phyloP scores from a whole-genome alignment of 1,140 invertebrate species.

The Trinorchestia longiramus region DNA sequence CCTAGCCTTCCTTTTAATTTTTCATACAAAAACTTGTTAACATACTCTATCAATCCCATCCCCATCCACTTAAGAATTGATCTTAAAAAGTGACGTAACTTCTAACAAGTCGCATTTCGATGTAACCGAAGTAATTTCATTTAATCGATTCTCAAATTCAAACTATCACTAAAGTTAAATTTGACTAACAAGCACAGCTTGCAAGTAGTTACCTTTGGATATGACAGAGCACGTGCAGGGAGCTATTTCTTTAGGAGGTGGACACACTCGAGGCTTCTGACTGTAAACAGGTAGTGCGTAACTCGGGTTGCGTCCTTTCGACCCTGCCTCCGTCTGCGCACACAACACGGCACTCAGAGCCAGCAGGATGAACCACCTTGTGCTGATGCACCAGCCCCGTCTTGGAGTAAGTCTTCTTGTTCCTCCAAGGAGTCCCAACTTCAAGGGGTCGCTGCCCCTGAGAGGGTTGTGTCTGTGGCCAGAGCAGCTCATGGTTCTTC shows the following conservation, averaged over 20 bases:
- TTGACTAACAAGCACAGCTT: neutral
- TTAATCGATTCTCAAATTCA: neutral
- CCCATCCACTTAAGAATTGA: neutral
- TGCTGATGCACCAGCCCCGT: neutral
- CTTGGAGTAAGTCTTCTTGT: neutral
- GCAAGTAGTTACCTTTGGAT: constrained; percentile 38
- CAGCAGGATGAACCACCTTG: constrained; percentile 14
- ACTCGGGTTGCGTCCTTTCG: neutral
- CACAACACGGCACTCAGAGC: neutral
- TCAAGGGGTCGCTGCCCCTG: neutral
- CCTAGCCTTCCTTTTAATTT: neutral
- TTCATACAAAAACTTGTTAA: neutral
- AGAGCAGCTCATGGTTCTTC: neutral
- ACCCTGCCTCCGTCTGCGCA: neutral
- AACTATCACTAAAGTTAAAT: neutral
- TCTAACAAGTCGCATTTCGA: neutral
- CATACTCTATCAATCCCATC: neutral
- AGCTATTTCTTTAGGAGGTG: constrained; percentile 40
- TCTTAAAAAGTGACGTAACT: neutral
- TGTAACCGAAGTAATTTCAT: too few species aligned
- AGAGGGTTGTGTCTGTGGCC: neutral
- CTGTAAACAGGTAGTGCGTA: constrained; percentile 32
- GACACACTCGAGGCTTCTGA: constrained; percentile 23
- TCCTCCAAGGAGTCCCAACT: neutral
- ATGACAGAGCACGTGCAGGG: constrained; percentile 55